phyloP scores from a whole-genome alignment of 2,888 invertebrate genomes.

The Apotomis betuletana region DNA sequence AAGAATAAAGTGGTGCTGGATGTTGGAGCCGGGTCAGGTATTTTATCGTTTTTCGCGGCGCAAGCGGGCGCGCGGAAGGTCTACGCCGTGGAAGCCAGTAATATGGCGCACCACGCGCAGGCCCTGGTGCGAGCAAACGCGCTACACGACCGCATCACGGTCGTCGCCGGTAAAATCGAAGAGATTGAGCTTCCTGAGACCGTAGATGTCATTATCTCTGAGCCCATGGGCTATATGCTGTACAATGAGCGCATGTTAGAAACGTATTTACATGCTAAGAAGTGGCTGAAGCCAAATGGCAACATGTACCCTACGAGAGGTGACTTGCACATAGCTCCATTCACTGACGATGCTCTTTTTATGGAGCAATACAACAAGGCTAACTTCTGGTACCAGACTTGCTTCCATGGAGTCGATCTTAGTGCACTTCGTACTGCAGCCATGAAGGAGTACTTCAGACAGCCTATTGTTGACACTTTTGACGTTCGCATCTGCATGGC shows the following conservation, averaged over 20 bases:
- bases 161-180: constrained; percentile 99
- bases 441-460: constrained; percentile 98
- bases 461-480: constrained; percentile 99
- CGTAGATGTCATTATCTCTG: constrained; percentile 98
- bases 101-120: constrained; percentile 98
- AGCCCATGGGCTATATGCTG: constrained; percentile 99
- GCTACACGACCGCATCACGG: constrained; percentile 93
- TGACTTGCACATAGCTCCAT: constrained; percentile 98
- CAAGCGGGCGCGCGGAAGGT: constrained; percentile 98
- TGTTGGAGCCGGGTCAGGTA: constrained; percentile 99
- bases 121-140: constrained; percentile 95
- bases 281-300: constrained; percentile 96
- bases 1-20: constrained; percentile 96
- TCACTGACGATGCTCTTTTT: constrained; percentile 98
- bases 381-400: constrained; percentile 99
- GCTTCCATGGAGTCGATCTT: constrained; percentile 98
- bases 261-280: constrained; percentile 98
- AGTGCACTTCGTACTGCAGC: constrained; percentile 96
- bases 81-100: constrained; percentile 99
- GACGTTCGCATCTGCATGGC: constrained; percentile 98
- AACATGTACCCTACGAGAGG: constrained; percentile 99
- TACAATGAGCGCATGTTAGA: constrained; percentile 99
- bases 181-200: constrained; percentile 97
- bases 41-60: constrained; percentile 98
- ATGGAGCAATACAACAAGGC: constrained; percentile 99